Percentiles rank a stretch among this genome's conserved stretches.
Evolutionary conservation across 64 coral and sea anemone species (phyloP).

Genomic region (Porites australiensis): DNA sequence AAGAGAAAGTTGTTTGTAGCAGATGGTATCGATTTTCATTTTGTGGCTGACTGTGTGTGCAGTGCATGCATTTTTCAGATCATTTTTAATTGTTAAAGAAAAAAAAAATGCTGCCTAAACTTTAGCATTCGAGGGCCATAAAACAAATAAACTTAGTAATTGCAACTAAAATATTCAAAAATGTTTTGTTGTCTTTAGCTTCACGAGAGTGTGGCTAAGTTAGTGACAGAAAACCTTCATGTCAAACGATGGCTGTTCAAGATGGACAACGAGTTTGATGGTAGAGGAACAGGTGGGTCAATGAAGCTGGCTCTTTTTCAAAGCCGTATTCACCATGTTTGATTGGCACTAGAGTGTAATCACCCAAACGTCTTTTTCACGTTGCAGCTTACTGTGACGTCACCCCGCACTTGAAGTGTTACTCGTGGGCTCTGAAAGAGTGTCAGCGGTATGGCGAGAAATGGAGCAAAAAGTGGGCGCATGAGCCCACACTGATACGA

Average conservation of each 20-base stretch:
- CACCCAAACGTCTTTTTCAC: background rate
- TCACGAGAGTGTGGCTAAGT: constrained; percentile 89
- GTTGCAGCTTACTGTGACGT: constrained; percentile 94
- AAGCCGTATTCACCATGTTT: background rate
- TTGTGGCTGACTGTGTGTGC: no score
- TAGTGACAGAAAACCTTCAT: constrained; percentile 97
- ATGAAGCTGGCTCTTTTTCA: background rate
- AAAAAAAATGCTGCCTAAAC: no score
- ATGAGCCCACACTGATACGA: constrained; percentile 95
- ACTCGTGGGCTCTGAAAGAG: constrained; percentile 87
- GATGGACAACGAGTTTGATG: constrained; percentile 99
- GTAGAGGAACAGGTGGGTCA: constrained; percentile 92
- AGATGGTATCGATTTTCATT: no score
- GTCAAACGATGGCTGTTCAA: constrained; percentile 97
- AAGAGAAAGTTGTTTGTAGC: no score
- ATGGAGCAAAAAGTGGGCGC: constrained; percentile 97
- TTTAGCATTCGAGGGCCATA: no score
- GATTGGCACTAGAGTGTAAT: background rate
- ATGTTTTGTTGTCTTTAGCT: constrained; percentile 46
- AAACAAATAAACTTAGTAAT: no score
- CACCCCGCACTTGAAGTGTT: constrained; percentile 82
- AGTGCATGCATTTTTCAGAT: no score
- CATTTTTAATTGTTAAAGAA: no score
- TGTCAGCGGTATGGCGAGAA: constrained; percentile 97
- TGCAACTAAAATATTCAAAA: no score